Base-by-base conservation (phyloP, 2,113 vertebrate species). In the Ammodramus savannarum region DNA sequence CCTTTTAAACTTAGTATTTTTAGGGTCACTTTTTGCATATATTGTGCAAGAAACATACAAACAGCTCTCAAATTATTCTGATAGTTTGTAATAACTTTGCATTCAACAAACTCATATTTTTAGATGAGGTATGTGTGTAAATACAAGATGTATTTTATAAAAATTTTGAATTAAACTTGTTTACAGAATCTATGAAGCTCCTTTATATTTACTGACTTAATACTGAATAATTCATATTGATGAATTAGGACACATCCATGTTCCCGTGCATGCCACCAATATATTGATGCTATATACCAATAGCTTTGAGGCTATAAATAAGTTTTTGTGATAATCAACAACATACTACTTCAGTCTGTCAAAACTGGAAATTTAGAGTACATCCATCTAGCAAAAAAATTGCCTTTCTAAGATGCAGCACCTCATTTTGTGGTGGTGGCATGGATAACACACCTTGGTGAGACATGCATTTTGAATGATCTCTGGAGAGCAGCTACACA, bases 111-210 rank as follows among this genome's bases (percentile, higher is more conserved):
- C 81, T 96, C 87, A 13, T 96, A 91, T 93, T 97, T 97, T 97
- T 95, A 93, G 89, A 94, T 87, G 85, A 97, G 89, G 73, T 89
- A 66, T 94, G 57, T 93, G 89, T 97, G 94, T 97, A 97, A 95
- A 97, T 97, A 90, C 11, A 84, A 95, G 63, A 84, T 96, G 93
- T 95, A 95, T 97, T 98, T 96, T 95, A 91, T 97, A 92, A 94
- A 95, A 86, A 76, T 34, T 92, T 91, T 58, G 66, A 96, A 96
- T 97, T 96, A 96, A 96, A 95, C 63, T 91, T 97, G 85, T 97
- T 96, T 95, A 93, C 88, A 84, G 81, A 96, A 65, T 46, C 44
- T 96, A 92, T 91, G 68, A 95, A 96, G 61, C 55, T 96, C 81
- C 91, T 96, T 96, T 95, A 95, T 96, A 93, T 69, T 97, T 87